A percentile compares a stretch with the other conserved stretches of the same genome.
Evolutionary conservation across 2,113 vertebrate genomes (phyloP).

Genomic region (Tragelaphus scriptus): DNA sequence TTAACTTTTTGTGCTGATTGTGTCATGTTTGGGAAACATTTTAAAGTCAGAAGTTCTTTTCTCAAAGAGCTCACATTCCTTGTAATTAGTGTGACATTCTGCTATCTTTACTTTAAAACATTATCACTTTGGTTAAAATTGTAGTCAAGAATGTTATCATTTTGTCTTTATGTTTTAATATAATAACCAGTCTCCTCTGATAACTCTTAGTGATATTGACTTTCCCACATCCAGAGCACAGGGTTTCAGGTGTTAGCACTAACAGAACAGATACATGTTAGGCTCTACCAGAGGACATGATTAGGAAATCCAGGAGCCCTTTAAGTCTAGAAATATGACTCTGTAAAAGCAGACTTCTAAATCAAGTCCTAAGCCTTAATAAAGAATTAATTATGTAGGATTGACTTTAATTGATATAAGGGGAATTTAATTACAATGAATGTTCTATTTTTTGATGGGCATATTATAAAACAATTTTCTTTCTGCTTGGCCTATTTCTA

Average conservation of each 20-base stretch:
- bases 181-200: background rate
- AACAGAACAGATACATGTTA: background rate
- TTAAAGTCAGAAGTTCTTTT: background rate
- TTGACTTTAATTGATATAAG: background rate
- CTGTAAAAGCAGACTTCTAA: background rate
- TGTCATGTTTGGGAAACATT: background rate
- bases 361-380: background rate
- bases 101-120: conserved; percentile 29
- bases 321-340: background rate
- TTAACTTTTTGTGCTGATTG: background rate
- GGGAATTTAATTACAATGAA: background rate
- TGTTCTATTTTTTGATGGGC: background rate
- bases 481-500: background rate
- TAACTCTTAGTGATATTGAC: background rate
- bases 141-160: background rate
- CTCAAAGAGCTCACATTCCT: background rate
- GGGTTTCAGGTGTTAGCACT: background rate
- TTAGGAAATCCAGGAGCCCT: background rate
- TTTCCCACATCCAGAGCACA: background rate
- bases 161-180: background rate
- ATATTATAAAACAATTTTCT: background rate
- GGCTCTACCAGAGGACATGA: background rate
- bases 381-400: background rate
- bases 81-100: background rate
- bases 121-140: background rate